Evolutionary conservation across 2,113 vertebrate species (phyloP), one percentile per base, ranked within the genome.

Genomic region (Rhegmatorhina hoffmannsi): DNA sequence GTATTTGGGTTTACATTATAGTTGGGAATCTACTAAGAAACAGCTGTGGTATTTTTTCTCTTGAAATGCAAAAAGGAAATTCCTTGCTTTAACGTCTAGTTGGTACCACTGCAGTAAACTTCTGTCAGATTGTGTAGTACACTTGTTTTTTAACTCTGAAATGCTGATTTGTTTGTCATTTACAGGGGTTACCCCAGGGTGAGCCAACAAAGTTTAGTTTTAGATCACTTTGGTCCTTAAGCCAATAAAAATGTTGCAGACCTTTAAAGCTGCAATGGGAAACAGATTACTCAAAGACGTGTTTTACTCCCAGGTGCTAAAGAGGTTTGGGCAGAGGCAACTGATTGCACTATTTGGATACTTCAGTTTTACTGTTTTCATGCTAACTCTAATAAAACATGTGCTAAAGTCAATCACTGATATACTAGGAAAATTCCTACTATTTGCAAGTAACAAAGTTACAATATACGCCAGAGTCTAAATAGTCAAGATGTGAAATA

Each of bases 121-220:
- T 94, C 86, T 81, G 60, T 40, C 36, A 40, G 26, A 89, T 84
- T 93, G 86, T 96, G 87, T 73, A 87, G 87, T 87, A 74, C 58
- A 76, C 58, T 96, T 77, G 87, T 60, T 94, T 89, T 89, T 95
- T 93, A 80, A 94, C 84, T 83, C 86, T 76, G 91, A 96, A 95
- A 94, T 94, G 86, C 79, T 95, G 92, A 95, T 94, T 96, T 96
- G 91, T 95, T 96, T 95, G 95, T 96, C 95, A 87, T 97, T 96
- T 96, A 91, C 58, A 90, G 81, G 33, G 94, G 95, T 97, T 96
- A 96, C 68, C 21, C 76, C 17, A 87, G 72, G 96, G 96, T 96
- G 92, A 96, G 95, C 94, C 96, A 97, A 90, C 44, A 84, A 67
- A 90, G 58, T 94, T 94, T 93, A 90, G 77, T 87, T 60, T 92